Evolutionary conservation across 2,113 vertebrate genomes (phyloP), one percentile per base, ranked within the genome.

Genomic region (Merops nubicus): DNA sequence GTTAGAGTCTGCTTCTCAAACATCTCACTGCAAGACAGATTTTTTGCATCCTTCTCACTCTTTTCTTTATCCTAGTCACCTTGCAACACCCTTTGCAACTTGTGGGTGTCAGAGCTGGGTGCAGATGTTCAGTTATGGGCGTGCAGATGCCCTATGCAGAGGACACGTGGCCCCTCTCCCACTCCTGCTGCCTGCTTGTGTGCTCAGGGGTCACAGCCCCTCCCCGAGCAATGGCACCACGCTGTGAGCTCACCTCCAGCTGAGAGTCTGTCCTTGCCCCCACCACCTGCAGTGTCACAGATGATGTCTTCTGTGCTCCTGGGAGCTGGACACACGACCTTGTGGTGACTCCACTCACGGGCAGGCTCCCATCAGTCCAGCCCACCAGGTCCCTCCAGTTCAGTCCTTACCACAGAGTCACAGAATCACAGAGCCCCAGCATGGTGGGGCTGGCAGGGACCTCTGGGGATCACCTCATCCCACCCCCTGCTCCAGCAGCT

Each of bases 251-350:
- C 31, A 23, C 26, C n/a, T 60, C 29, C 0, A 3, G 29, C 29
- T 51, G 28, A 64, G 20, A 25, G 22, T 40, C 64, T 51, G 22
- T 38, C 3, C 2, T 26, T 67, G 38, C 8, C n/a, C 25, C 33
- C 19, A 62, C 15, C 2, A 5, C 53, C 53, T 53, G 23, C 1
- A 0, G 40, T 17, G 0, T 69, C 47, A 21, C 22, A 38, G 43
- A 17, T 51, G 34, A 8, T 14, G 17, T 29, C 65, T 64, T 50
- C 36, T 1, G 1, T 53, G 1, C 29, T 57, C 57, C 59, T 43
- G 43, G 17, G 65, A 79, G 50, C 43, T 38, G 81, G 43, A 45
- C 9, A 22, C 17, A 15, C 0, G 1, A 34, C 38, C 45, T 51
- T 20, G 74, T 1, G 0, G 17, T 33, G 40, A 31, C 25, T 68